These are phyloP conservation scores for Zaprionus tsacasi DNA, from an alignment of 1,140 invertebrate species.

Conservation along the genomic window DNA sequence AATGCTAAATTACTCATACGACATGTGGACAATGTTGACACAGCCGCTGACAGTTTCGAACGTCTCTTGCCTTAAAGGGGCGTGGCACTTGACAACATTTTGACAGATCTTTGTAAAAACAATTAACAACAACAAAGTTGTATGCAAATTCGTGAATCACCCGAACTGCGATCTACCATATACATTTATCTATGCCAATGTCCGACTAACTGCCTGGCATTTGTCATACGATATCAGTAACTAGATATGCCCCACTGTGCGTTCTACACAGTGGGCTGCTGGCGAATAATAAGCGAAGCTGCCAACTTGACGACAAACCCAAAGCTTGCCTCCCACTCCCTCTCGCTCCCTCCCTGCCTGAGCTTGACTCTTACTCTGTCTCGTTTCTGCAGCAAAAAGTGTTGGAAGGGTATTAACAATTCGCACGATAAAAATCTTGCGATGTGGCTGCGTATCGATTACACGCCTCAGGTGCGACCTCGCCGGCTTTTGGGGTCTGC, in stretches of 20 bases:
- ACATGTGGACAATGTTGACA: conserved; percentile 60
- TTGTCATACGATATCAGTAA: conserved; percentile 39
- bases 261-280: conserved; percentile 32
- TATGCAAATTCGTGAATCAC: conserved; percentile 24
- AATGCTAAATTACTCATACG: conserved; percentile 75
- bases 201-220: conserved; percentile 23
- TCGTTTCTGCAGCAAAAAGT: conserved; percentile 22
- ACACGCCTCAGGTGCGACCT: conserved; percentile 80
- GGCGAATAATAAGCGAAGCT: conserved; percentile 59
- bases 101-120: conserved; percentile 16
- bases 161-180: not conserved
- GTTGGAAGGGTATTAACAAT: conserved; percentile 77
- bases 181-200: conserved; percentile 33
- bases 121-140: conserved; percentile 18
- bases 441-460: conserved; percentile 67
- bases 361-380: conserved; percentile 33
- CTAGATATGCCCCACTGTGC: conserved; percentile 40
- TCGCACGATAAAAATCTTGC: conserved; percentile 77
- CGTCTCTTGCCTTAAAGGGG: conserved; percentile 12
- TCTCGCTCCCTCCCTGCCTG: conserved; percentile 15
- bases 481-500: conserved; percentile 39
- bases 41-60: conserved; percentile 46
- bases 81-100: conserved; percentile 33
- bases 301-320: conserved; percentile 72
- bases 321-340: conserved; percentile 21